Evolutionary conservation across 1,140 invertebrate genomes (phyloP), one percentile per base, ranked within the genome.

Genomic region (Drosophila yakuba): DNA sequence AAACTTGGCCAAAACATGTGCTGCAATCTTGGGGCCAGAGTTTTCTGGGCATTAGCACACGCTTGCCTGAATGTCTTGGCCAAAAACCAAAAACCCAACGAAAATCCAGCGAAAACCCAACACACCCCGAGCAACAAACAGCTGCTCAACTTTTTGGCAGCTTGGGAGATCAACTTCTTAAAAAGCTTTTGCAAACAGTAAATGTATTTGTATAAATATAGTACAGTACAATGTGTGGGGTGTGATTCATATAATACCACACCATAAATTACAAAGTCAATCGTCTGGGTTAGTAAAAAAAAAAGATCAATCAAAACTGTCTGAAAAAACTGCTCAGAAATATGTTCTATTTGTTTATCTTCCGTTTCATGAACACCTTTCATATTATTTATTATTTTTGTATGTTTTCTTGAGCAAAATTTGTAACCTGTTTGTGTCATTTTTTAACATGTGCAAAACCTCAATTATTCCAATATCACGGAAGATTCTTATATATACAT

Each of bases 1-100:
- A 79, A 81, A 81, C 78, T 85, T 85, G 79, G 78, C 69, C 82
- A 75, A 88, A 88, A 85, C 82, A 86, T 86, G 82, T 86, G 83
- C 82, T 52, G 36, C 64, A 81, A 82, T 88, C 85, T 81, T 76
- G 80, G 74, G 43, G 67, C 4, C 15, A 20, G 68, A 82, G 79
- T 78, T 86, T 86, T 76, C 57, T 20, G 78, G 67, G 82, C 79
- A 86, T 88, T 79, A 86, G 82, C 82, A 86, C 83, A 86, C 83
- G 83, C 82, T 83, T 73, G 62, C 83, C 83, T 73, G 66, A 86
- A 64, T 86, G 68, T 85, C 82, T 81, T 85, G 43, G 43, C 43
- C 43, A 20, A 52, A 25, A 25, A 14, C 45, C 12, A 59, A 78
- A 72, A 41, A 73, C 25, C 25, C 4, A 45, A 11, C 76, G 59